Conservation (phyloP, 1,140 invertebrate genomes). For the Potamilus streckersoni region DNA sequence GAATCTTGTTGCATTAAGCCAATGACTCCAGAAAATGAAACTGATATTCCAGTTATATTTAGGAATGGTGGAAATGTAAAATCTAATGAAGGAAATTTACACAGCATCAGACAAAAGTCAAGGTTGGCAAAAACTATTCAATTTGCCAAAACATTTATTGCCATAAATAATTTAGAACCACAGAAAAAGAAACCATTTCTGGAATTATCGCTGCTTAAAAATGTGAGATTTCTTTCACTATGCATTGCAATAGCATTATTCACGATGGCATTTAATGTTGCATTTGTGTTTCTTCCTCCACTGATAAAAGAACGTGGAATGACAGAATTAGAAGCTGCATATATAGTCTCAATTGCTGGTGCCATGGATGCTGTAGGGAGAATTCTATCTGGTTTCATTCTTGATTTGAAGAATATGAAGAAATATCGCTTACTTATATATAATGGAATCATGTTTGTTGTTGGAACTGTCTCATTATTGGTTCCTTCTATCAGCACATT, state of each 20-base stretch:
- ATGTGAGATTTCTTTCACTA: constrained; percentile 18
- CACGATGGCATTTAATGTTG: constrained; percentile 17
- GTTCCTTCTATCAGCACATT: constrained; percentile 19
- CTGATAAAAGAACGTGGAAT: constrained; percentile 49
- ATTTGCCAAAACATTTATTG: too few species aligned
- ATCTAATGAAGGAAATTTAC: too few species aligned
- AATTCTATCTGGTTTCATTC: constrained; percentile 70
- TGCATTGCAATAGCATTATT: constrained; percentile 20
- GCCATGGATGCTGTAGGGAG: constrained; percentile 76
- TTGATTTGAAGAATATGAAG: constrained; percentile 61
- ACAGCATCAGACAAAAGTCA: too few species aligned
- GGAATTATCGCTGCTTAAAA: constrained; percentile 24
- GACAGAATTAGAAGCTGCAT: constrained; percentile 70
- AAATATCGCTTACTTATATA: constrained; percentile 22
- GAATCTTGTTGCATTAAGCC: too few species aligned
- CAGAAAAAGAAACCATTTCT: constrained; percentile 16
- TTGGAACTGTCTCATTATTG: constrained; percentile 7
- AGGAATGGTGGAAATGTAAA: too few species aligned
- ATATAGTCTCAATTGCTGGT: constrained; percentile 84
- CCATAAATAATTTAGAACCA: too few species aligned
- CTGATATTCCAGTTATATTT: too few species aligned
- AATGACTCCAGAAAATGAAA: too few species aligned
- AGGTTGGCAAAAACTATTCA: too few species aligned
- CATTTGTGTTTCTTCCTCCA: constrained; percentile 82
- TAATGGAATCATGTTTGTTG: constrained; percentile 24